Evolutionary conservation across 2,888 invertebrate genomes (phyloP), one percentile per base, ranked within the genome.

Genomic region (Nebria salina): DNA sequence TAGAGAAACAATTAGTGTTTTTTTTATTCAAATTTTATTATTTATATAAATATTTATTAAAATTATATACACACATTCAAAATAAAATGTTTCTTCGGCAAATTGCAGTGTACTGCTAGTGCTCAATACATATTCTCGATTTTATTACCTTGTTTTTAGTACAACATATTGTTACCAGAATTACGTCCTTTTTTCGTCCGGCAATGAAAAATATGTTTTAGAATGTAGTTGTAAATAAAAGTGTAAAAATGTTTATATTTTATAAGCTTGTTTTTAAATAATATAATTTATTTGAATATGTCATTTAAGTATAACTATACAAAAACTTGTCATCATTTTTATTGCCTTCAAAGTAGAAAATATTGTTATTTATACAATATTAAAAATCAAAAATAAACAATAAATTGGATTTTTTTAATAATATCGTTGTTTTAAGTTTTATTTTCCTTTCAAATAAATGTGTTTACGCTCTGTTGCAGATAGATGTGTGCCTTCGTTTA

Each of bases 201-300:
- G 54, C 54, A 54, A 54, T 54, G 54, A 54, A 54, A 54, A 54
- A 54, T 54, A 54, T 54, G 34, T 54, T 54, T 54, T 54, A 54
- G 54, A 54, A 54, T 6, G 13, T 54, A 11, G 8, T 54, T 54
- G 54, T 54, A 54, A 54, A 54, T 54, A 54, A 54, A 54, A 11
- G 13, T 54, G 54, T 54, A 54, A 54, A 54, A 54, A 54, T 54
- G 54, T 54, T 54, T 54, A 54, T 54, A 54, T 8, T 54, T 54
- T 54, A 54, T 54, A 54, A 54, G 54, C 54, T 54, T 54, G 54
- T 54, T 54, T 54, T 54, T 54, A 54, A 54, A 54, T 54, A 54
- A 8, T 54, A 54, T 54, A 54, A 54, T 54, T 54, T 54, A 54
- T 54, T 54, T 54, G 54, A 34, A 34, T 34, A 34, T 54, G 54